Evolutionary conservation across 2,113 vertebrate genomes (phyloP).

Genomic region (Megaceryle torquata): DNA sequence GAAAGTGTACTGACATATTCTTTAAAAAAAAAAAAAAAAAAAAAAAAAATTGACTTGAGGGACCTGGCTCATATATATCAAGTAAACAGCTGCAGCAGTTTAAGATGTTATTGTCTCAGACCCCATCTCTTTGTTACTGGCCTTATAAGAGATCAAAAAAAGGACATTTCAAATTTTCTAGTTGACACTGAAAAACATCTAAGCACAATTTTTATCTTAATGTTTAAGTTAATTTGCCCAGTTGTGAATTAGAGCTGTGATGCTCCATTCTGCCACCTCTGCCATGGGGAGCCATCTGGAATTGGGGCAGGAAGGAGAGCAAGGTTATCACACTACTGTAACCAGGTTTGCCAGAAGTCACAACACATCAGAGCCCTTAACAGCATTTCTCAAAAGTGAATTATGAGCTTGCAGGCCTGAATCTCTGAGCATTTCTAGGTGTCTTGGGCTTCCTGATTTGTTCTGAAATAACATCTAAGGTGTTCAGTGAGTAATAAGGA

Average conservation of each 20-base stretch:
- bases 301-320: background rate
- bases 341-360: background rate
- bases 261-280: background rate
- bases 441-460: background rate
- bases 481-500: background rate
- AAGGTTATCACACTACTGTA: background rate
- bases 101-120: background rate
- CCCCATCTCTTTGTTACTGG: background rate
- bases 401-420: background rate
- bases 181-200: background rate
- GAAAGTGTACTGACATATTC: constrained; percentile 21
- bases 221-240: background rate
- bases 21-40: background rate
- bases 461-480: background rate
- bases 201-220: background rate
- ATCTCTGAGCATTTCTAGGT: background rate
- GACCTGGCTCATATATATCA: background rate
- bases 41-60: background rate
- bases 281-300: background rate
- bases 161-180: background rate
- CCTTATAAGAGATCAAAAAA: background rate
- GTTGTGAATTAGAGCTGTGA: background rate
- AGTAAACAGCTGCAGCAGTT: constrained; percentile 28
- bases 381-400: background rate
- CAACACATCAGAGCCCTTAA: background rate